A percentile compares a stretch with the other conserved stretches of the same genome.
Conservation (phyloP, 2,113 vertebrate genomes). For the Hiodon tergisus region DNA sequence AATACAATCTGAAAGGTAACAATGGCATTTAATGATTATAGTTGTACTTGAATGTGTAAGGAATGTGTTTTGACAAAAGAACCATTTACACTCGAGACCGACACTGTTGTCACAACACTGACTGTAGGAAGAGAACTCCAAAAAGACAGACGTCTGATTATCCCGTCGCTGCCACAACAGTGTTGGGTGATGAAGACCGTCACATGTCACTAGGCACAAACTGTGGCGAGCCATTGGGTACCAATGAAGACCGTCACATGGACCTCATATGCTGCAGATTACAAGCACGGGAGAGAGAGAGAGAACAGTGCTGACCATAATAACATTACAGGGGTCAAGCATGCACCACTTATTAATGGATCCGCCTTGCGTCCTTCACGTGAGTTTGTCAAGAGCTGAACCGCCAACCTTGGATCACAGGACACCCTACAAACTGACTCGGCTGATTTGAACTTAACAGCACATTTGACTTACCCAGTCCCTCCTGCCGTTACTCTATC, state of each 20-base stretch:
- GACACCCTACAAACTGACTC: too few species aligned
- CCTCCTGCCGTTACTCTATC: too few species aligned
- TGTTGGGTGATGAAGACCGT: background rate
- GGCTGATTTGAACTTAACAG: background rate
- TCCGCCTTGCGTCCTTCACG: too few species aligned
- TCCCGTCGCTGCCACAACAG: background rate
- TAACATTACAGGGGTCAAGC: slow-evolving; percentile 21
- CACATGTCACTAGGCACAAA: slow-evolving; percentile 13
- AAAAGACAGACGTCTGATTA: background rate
- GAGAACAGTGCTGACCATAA: slow-evolving; percentile 14
- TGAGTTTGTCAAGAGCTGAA: too few species aligned
- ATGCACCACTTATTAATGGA: slow-evolving; percentile 11
- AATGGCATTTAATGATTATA: too few species aligned
- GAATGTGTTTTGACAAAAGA: too few species aligned
- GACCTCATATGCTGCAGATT: slow-evolving; percentile 31
- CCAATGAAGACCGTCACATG: slow-evolving; percentile 27
- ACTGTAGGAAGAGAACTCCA: background rate
- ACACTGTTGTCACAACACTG: too few species aligned
- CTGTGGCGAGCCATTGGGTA: background rate
- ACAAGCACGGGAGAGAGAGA: slow-evolving; percentile 8
- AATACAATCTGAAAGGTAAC: too few species aligned
- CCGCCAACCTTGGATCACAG: too few species aligned
- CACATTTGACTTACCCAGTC: too few species aligned
- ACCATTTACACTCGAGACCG: too few species aligned
- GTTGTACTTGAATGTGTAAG: too few species aligned